Evolutionary conservation across 2,797 vertebrate genomes (phyloP), one percentile per base, ranked within the genome.

Genomic region (Nyctalus aviator): DNA sequence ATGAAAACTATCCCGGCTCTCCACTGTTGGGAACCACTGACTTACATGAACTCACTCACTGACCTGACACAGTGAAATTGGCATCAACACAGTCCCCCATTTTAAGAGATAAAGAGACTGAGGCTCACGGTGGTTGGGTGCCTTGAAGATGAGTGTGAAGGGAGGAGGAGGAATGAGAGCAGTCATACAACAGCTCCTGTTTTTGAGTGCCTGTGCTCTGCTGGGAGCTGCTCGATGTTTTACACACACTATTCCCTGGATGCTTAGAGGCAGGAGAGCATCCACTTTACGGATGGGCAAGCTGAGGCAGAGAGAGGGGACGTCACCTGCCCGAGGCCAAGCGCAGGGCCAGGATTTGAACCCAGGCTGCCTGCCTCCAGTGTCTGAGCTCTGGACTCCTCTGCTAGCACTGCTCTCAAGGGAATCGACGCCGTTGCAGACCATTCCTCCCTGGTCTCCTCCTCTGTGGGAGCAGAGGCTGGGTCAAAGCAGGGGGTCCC

Each of bases 191-290:
- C 2, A 57, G 64, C 30, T 46, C 27, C 37, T n/a, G 20, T 5
- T 2, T 13, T 8, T 71, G 87, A 44, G 59, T 21, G 5, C 27
- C 18, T 8, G 35, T 20, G 69, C 48, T 68, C 35, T 35, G 53
- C 81, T 27, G 71, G 20, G 55, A 53, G 4, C 46, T 4, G 46
- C 25, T 32, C 8, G 2, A 15, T 17, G 75, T 68, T 41, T 25
- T 11, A 12, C 18, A 10, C 1, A 3, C 71, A 32, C 27, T 6
- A 2, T 44, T 9, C 1, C 37, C 32, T 20, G 1, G 10, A 8
- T 7, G 27, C 15, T 32, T 9, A 9, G 23, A 32, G 57, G 46
- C 8, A 18, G 32, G 20, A 35, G 76, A 14, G 32, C 86, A 44
- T 18, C 27, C 21, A 3, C 4, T 53, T 53, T 18, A 53, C 9